These are phyloP conservation scores for Atta texana DNA, from an alignment of 1,140 invertebrate genomes.

Conservation along the genomic window DNA sequence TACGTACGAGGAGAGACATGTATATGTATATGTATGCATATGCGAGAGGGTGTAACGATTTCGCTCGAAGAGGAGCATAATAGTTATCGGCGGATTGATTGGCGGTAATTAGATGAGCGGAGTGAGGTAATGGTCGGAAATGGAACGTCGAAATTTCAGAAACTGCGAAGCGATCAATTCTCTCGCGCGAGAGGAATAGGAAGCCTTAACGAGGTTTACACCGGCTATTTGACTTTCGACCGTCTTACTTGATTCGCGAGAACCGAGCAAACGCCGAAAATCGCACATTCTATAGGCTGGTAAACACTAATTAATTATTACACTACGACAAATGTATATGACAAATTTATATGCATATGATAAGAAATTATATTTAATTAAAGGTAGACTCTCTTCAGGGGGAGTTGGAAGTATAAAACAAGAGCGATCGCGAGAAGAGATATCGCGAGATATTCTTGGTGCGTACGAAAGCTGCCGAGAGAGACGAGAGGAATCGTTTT, in stretches of 20 bases:
- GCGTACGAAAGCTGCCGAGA: slow-evolving; percentile 9
- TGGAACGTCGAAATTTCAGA: slow-evolving; percentile 30
- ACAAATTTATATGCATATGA: slow-evolving; percentile 77
- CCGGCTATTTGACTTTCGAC: slow-evolving; percentile 72
- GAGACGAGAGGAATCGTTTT: slow-evolving; percentile 48
- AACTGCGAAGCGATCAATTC: slow-evolving; percentile 39
- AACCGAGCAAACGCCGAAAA: slow-evolving; percentile 67
- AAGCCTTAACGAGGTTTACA: slow-evolving; percentile 74
- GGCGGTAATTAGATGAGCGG: slow-evolving; percentile 25
- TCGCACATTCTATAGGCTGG: slow-evolving; percentile 68
- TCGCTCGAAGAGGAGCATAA: slow-evolving; percentile 53
- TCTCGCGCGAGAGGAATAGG: slow-evolving; percentile 65
- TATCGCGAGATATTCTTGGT: slow-evolving; percentile 16
- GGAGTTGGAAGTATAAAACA: slow-evolving; percentile 18
- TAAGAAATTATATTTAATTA: slow-evolving; percentile 75
- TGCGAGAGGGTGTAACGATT: slow-evolving; percentile 65
- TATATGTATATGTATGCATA: slow-evolving; percentile 65
- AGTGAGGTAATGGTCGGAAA: slow-evolving; percentile 36
- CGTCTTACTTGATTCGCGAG: slow-evolving; percentile 68
- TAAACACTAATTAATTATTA: slow-evolving; percentile 78
- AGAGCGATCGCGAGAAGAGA: slow-evolving; percentile 20
- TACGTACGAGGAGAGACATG: slow-evolving; percentile 47
- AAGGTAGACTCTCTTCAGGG: slow-evolving; percentile 54
- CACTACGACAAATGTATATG: slow-evolving; percentile 70
- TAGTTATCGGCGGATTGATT: slow-evolving; percentile 54